phyloP scores from a whole-genome alignment of 2,113 vertebrate species.

The Alectura lathami region DNA sequence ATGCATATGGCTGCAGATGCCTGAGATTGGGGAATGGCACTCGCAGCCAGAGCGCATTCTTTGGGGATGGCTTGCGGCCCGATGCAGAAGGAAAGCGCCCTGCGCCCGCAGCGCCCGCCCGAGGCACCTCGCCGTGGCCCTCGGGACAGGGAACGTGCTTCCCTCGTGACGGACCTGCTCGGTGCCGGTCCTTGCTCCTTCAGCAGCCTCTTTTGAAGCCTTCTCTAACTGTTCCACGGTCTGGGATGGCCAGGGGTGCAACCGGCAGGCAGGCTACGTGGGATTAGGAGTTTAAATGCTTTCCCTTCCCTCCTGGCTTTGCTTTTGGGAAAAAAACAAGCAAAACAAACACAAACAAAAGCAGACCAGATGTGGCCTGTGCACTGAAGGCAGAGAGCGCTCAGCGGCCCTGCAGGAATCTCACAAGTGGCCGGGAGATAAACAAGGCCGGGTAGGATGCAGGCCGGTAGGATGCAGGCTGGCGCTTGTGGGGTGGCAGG shows the following conservation, averaged over 20 bases:
- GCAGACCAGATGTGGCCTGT: conserved; percentile 39
- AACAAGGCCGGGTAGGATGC: conserved; percentile 31
- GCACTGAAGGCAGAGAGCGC: rapidly evolving
- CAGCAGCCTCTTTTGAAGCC: not conserved
- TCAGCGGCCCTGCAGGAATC: not conserved
- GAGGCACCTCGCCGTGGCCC: too few species aligned
- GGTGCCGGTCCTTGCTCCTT: rapidly evolving
- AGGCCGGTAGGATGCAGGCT: too few species aligned
- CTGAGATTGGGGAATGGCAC: conserved; percentile 4
- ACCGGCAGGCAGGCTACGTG: not conserved
- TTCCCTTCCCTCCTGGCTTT: not conserved
- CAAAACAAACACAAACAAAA: conserved; percentile 28
- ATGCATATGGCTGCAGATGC: conserved; percentile 43
- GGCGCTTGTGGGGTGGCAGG: not conserved
- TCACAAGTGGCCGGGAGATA: not conserved
- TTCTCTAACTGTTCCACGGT: not conserved
- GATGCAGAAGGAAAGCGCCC: not conserved
- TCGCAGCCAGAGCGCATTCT: conserved; percentile 3
- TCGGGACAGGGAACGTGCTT: rapidly evolving
- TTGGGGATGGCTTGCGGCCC: not conserved
- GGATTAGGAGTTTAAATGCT: not conserved
- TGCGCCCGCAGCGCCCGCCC: not conserved
- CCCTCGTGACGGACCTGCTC: rapidly evolving
- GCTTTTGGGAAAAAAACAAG: not conserved
- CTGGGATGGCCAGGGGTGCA: not conserved